Conservation (phyloP, 1,140 invertebrate species). For the Octopus bimaculoides region DNA sequence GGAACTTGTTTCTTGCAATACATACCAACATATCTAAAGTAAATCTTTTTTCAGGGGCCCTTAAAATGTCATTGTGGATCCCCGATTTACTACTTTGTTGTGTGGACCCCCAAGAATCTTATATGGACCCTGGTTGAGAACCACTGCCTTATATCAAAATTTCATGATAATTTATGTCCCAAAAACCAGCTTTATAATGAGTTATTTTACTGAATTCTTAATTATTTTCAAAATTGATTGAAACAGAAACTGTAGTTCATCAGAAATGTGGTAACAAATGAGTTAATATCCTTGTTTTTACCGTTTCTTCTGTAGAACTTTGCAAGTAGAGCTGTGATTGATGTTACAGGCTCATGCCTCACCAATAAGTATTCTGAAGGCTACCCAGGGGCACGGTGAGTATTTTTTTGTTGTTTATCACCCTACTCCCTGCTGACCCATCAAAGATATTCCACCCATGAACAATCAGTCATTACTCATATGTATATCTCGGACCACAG, state of each 20-base stretch:
- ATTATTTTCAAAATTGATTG: neutral
- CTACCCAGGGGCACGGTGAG: slow-evolving; percentile 69
- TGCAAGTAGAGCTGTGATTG: slow-evolving; percentile 84
- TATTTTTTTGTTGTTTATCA: neutral
- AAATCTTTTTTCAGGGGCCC: no score
- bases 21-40: no score
- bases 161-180: neutral
- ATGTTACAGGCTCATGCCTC: slow-evolving; percentile 86
- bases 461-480: no score
- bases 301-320: slow-evolving; percentile 72
- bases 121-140: neutral
- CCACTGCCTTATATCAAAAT: neutral
- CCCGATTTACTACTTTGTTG: no score
- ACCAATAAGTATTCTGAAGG: slow-evolving; percentile 99
- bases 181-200: neutral
- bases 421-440: no score
- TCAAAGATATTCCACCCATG: no score
- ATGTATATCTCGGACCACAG: no score
- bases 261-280: neutral
- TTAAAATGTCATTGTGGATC: no score
- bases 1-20: no score
- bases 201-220: neutral
- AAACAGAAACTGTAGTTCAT: neutral
- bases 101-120: neutral
- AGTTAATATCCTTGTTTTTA: neutral